Evolutionary conservation across 2,113 vertebrate genomes (phyloP), one percentile per base, ranked within the genome.

Genomic region (Xyrauchen texanus): DNA sequence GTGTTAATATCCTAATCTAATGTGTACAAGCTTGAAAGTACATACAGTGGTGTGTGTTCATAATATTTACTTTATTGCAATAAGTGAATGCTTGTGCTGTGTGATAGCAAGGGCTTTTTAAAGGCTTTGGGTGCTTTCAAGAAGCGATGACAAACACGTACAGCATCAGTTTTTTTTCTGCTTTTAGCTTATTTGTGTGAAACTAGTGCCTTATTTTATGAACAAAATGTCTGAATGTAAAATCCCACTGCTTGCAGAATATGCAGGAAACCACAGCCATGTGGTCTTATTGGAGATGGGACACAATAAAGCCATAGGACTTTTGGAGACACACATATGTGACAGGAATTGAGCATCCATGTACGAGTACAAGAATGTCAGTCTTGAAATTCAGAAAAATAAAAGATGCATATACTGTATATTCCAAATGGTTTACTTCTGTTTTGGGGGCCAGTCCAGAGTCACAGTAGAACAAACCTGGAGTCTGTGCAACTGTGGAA

Each of bases 141-240:
- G n/a, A 8, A 46, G 7, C 0, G 15, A 58, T 34, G 21, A 34
- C 21, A 34, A 34, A 1, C 21, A 34, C 21, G 21, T 34, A 34
- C 21, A 34, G 21, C 21, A 34, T 34, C 4, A 7, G 47, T 1
- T 58, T 8, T 58, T 58, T 13, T 58, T 15, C 7, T 58, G 55
- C 55, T 63, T 21, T 70, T n/a, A 13, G 21, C 16, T 60, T 60
- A 7, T 78, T 47, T 70, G 68, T 78, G 82, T 75, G 78, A 51
- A 76, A 65, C 7, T 12, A n/a, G 71, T 78, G 78, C 69, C 78
- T 85, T 82, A 21, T 44, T 55, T 78, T n/a, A 53, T 57, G 45
- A 57, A 58, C n/a, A 44, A 6, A 62, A 68, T 51, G 68, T 68
- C 47, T 44, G 8, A 6, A 34, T 34, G 61, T 49, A 49, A 7